A percentile compares a stretch with the other conserved stretches of the same genome.
These are phyloP conservation scores for Vanacampus margaritifer DNA, from an alignment of 2,113 vertebrate species.

Conservation along the genomic window DNA sequence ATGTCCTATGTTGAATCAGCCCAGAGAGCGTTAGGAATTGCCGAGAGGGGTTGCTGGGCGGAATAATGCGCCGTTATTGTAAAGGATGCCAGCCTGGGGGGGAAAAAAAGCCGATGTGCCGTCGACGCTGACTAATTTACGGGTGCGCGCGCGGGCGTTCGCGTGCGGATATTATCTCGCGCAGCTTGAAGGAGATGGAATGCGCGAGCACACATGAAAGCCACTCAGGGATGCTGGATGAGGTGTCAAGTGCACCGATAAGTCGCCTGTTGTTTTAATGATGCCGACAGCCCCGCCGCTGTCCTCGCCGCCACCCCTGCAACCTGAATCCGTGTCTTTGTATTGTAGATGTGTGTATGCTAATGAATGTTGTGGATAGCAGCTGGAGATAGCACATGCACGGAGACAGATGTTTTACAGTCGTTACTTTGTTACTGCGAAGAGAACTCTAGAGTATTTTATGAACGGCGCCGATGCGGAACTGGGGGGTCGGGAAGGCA, in stretches of 20 bases:
- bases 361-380: neutral
- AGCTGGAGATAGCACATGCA: neutral
- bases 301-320: conserved; percentile 11
- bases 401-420: neutral
- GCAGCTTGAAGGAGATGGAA: conserved; percentile 19
- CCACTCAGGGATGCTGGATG: conserved; percentile 18
- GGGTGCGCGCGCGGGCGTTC: conserved; percentile 9
- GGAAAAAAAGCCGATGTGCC: conserved; percentile 7
- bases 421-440: neutral
- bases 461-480: neutral
- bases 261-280: conserved; percentile 47
- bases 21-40: conserved; percentile 5
- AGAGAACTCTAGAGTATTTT: neutral
- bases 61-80: conserved; percentile 2
- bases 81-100: conserved; percentile 1
- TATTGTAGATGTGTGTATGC: conserved; percentile 11
- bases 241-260: conserved; percentile 34
- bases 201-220: conserved; percentile 23
- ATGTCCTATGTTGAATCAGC: conserved; percentile 2
- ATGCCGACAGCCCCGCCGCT: conserved; percentile 35
- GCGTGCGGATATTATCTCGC: neutral
- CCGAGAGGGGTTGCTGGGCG: neutral
- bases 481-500: neutral
- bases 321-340: neutral
- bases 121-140: conserved; percentile 8